Evolutionary conservation across 1,140 invertebrate species (phyloP).

Genomic region (Scaptomyza graminum): DNA sequence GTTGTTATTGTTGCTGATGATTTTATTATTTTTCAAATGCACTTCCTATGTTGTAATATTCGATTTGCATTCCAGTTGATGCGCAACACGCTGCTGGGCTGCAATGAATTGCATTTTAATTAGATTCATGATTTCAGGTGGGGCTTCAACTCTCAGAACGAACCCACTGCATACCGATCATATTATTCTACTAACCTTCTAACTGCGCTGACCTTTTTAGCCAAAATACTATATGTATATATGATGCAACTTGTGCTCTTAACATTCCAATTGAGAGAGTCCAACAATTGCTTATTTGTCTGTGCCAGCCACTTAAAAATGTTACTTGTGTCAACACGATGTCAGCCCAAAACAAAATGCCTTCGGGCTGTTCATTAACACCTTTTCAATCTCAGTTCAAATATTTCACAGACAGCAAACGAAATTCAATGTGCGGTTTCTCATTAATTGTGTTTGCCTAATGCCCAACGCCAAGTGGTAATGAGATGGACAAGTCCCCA

Average conservation of each 20-base stretch:
- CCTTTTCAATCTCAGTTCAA: slow-evolving; percentile 62
- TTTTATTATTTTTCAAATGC: slow-evolving; percentile 76
- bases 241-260: slow-evolving; percentile 1
- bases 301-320: slow-evolving; percentile 55
- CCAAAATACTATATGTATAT: slow-evolving; percentile 34
- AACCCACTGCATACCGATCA: slow-evolving; percentile 24
- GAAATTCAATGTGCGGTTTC: slow-evolving; percentile 75
- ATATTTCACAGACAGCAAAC: slow-evolving; percentile 64
- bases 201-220: slow-evolving; percentile 57
- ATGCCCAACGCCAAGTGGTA: slow-evolving; percentile 57
- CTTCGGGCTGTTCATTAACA: slow-evolving; percentile 76
- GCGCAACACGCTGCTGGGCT: slow-evolving; percentile 54
- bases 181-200: slow-evolving; percentile 12
- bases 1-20: slow-evolving; percentile 72
- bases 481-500: slow-evolving; percentile 53
- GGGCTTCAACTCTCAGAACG: slow-evolving; percentile 55
- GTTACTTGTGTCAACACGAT: slow-evolving; percentile 73
- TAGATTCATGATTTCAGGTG: slow-evolving; percentile 76
- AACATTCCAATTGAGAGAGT: slow-evolving; percentile 55
- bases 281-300: slow-evolving; percentile 65
- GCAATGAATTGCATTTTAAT: slow-evolving; percentile 81
- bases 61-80: slow-evolving; percentile 77
- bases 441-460: slow-evolving; percentile 78
- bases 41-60: slow-evolving; percentile 79
- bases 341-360: slow-evolving; percentile 66